Base-by-base conservation (phyloP, 2,113 vertebrate species). In the Toxotes chatareus region DNA sequence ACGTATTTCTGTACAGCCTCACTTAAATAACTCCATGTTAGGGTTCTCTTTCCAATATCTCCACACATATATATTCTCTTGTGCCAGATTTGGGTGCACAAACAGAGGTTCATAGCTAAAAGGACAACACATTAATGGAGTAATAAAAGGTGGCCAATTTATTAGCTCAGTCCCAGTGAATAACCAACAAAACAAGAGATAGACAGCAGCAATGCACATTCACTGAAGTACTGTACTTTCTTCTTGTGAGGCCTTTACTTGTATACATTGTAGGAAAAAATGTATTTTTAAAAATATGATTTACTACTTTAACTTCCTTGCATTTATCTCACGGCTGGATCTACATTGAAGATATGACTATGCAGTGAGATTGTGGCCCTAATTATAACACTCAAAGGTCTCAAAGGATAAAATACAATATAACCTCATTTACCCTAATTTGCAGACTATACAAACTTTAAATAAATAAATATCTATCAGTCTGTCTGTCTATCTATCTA, bases 71-170 rank as follows among this genome's bases (percentile, higher is more conserved):
- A 12, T n/a, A 55, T 32, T 61, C 2, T 72, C 32, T 51, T n/a
- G 21, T 42, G 57, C 17, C 34, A 44, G 59, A 75, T 70, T 61
- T 46, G 16, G 31, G 5, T 60, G 71, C 31, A 5, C 49, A 82
- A 16, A 8, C 5, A 19, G 9, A 60, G 23, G 62, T 46, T 69
- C 46, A 32, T 31, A 63, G 56, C 38, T 63, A 47, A 63, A 56
- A 74, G 63, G 49, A 69, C 49, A 34, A 59, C 49, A 46, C 36
- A 46, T 44, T 47, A 27, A 75, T 67, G 47, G 47, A 21, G 40
- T 69, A 80, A 83, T 80, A 47, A 79, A 44, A 19, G n/a, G 23
- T 16, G 70, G 60, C 40, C 38, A 59, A 27, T 14, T 63, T 27
- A 27, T 61, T 51, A 65, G 63, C 63, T 78, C 60, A 49, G 42